Base-by-base conservation (phyloP, 2,888 invertebrate genomes). In the Acanthoscelides obtectus region DNA sequence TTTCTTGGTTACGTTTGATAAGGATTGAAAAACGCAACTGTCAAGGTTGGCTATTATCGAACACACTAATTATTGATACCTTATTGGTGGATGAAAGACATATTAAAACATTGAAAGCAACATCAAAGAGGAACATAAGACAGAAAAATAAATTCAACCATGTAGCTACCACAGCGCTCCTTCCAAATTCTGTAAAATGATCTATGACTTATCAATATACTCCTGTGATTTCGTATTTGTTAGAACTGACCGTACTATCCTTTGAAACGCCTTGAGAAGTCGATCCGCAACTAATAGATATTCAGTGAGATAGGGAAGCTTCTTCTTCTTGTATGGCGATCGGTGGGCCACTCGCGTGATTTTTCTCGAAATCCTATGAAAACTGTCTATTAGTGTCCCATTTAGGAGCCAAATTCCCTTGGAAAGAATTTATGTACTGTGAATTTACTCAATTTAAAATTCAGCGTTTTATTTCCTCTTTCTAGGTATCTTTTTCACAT, bases 221-320 rank as follows among this genome's bases (percentile, higher is more conserved):
- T 71, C 72, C 5, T 20, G 63, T 12, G 63, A 12, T 8, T 63
- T 12, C 19, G 63, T 19, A 12, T 8, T 63, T 20, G 6, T 20
- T 4, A 22, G 69, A 73, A 72, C 25, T 71, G 65, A 64, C 66
- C 72, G 69, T 69, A 72, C 22, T 66, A 66, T 72, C 45, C 17
- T 45, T 45, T 12, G 3, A 45, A 12, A 12, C 45, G 17, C 8
- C 12, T 17, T 12, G 66, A 65, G 72, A 71, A 66, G 27, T 27
- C 69, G 74, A 75, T 75, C 22, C 66, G 66, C 20, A 66, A n/a
- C 66, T 66, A 1, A 69, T 75, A 77, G 77, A 77, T 77, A 77
- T 77, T 70, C 77, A 70, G 73, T 66, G 69, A 69, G 75, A 75
- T 75, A 75, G 68, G 65, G 69, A 72, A 74, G 75, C 73, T 75